Percentiles rank a stretch among this genome's conserved stretches.
Conservation (phyloP, 1,140 invertebrate genomes). For the Hyles vespertilio region DNA sequence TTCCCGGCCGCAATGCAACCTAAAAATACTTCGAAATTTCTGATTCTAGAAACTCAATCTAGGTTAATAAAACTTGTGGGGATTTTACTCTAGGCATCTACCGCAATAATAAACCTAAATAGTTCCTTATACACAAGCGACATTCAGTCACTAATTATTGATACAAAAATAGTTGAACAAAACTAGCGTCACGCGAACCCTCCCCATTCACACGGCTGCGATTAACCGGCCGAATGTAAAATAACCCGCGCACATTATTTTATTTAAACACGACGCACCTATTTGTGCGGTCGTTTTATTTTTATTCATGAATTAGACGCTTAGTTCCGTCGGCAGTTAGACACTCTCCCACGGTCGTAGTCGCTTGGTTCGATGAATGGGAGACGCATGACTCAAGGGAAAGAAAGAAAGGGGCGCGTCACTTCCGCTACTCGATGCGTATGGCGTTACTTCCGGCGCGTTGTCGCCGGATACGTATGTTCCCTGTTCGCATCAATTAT, state of each 20-base stretch:
- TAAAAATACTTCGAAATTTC: too few species aligned
- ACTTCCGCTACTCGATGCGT: conserved; percentile 47
- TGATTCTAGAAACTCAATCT: too few species aligned
- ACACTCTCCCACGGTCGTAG: conserved; percentile 55
- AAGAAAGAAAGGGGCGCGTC: conserved; percentile 56
- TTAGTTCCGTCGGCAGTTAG: conserved; percentile 26
- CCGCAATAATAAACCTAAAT: background rate
- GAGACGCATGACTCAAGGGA: conserved; percentile 32
- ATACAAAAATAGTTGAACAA: background rate
- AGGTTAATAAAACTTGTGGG: too few species aligned
- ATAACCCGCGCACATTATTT: conserved; percentile 28
- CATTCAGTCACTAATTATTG: too few species aligned
- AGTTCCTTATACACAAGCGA: background rate
- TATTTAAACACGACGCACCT: conserved; percentile 30
- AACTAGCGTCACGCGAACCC: conserved; percentile 27
- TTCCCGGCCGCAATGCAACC: too few species aligned
- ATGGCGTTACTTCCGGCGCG: conserved; percentile 51
- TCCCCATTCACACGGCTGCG: conserved; percentile 23
- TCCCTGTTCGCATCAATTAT: conserved; percentile 60
- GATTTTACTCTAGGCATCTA: too few species aligned
- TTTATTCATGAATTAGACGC: conserved; percentile 56
- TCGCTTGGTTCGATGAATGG: conserved; percentile 27
- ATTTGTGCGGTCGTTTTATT: conserved; percentile 39
- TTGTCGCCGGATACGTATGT: conserved; percentile 47
- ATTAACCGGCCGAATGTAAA: conserved; percentile 34